Evolutionary conservation across 2,113 vertebrate genomes (phyloP), one percentile per base, ranked within the genome.

Genomic region (Amphiprion ocellaris): DNA sequence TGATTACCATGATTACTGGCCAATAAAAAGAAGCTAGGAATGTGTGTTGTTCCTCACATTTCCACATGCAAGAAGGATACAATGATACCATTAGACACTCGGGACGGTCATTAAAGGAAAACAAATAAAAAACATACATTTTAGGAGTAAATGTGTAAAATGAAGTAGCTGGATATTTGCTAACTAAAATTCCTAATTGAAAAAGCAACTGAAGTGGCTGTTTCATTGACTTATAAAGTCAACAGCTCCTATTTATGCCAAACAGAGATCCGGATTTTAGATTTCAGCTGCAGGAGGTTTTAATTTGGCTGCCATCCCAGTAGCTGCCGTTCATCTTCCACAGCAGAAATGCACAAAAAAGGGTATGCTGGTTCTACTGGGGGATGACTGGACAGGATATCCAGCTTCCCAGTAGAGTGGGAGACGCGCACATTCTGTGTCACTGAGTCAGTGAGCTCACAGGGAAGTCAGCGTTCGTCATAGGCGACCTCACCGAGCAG

Each of bases 311-410:
- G 44, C n/a, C 14, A 5, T 74, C 85, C 87, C 72, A 72, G 82
- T 0, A 37, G 2, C 73, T 74, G 88, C 72, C 54, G 33, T 76
- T 83, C 74, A 64, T 85, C 70, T 50, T 50, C 74, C 39, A 17
- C 4, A 65, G 68, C 64, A 69, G 77, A 79, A 86, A 79, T 71
- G 80, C 73, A 86, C 87, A 86, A 84, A 89, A 88, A 88, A 90
- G 77, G 87, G 81, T 37, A 74, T 79, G 79, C 37, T 44, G 69
- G 75, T 15, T 56, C 79, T 83, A 62, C 50, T 24, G 50, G 47
- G 30, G 30, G 79, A 90, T 91, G 90, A 92, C 91, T 89, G 77
- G 90, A 79, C 90, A 88, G 90, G 87, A 92, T 88, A 82, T 90
- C 61, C 62, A 68, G 78, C 76, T 90, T 86, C 90, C 84, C 80